Conservation (phyloP, 2,888 invertebrate genomes). For the Margaritifera margaritifera region DNA sequence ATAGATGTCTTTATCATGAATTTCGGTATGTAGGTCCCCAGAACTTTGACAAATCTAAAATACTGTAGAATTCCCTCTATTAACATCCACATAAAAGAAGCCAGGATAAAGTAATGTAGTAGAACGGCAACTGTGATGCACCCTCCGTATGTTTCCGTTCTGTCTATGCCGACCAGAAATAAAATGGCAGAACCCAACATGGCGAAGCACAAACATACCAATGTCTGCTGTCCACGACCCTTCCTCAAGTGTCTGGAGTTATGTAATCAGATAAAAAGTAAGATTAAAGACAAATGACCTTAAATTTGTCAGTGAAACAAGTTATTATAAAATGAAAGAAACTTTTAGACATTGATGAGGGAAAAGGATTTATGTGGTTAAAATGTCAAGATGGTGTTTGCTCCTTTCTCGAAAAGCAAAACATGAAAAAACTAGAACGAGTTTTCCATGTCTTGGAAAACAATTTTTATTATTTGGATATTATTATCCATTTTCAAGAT, state of each 20-base stretch:
- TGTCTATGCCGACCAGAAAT: constrained; percentile 68
- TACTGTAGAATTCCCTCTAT: constrained; percentile 81
- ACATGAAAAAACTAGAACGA: too few relatives aligned
- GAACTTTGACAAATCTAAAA: constrained; percentile 80
- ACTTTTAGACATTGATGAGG: too few relatives aligned
- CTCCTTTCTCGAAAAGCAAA: too few relatives aligned
- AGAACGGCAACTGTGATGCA: constrained; percentile 79
- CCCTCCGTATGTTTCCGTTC: constrained; percentile 66
- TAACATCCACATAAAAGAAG: constrained; percentile 79
- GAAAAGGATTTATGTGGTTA: too few relatives aligned
- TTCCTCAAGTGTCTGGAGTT: constrained; percentile 76
- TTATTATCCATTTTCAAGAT: too few relatives aligned
- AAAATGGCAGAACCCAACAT: constrained; percentile 78
- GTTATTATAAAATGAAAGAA: too few relatives aligned
- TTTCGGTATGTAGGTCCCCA: constrained; percentile 77
- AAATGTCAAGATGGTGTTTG: too few relatives aligned
- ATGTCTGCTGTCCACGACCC: constrained; percentile 80
- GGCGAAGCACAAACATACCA: constrained; percentile 79
- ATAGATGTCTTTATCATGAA: constrained; percentile 80
- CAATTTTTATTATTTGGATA: too few relatives aligned
- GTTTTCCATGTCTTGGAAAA: too few relatives aligned
- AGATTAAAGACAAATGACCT: too few relatives aligned
- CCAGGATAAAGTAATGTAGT: constrained; percentile 79
- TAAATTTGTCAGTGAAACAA: too few relatives aligned
- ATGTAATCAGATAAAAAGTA: too few relatives aligned